Evolutionary conservation across 2,888 invertebrate genomes (phyloP).

Genomic region (Melipona bicolor): DNA sequence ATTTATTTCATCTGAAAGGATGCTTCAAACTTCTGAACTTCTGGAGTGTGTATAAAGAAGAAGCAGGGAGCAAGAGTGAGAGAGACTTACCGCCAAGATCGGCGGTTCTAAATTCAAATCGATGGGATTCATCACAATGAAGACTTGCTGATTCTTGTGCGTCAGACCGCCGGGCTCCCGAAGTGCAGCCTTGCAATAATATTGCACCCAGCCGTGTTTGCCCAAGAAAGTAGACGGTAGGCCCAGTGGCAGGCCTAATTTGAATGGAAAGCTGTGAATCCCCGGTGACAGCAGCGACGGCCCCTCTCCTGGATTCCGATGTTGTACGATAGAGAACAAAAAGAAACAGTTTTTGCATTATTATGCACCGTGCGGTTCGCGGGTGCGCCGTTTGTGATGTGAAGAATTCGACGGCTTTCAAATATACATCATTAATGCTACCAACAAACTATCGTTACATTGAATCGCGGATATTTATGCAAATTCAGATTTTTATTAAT

Average conservation of each 20-base stretch:
- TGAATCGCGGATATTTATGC: no score
- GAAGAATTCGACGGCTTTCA: constrained; percentile 17
- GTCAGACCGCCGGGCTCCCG: constrained; percentile 95
- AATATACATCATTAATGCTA: not conserved
- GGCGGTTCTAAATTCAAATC: constrained; percentile 96
- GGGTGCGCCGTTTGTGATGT: constrained; percentile 35
- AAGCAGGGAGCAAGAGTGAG: not conserved
- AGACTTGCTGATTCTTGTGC: constrained; percentile 98
- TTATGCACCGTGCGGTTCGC: constrained; percentile 41
- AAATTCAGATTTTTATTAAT: no score
- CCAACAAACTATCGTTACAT: no score
- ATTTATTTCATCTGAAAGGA: no score
- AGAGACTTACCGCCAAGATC: constrained; percentile 91
- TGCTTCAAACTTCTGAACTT: no score
- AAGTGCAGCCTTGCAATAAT: constrained; percentile 95
- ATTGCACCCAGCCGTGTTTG: constrained; percentile 97
- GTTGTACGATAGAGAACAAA: constrained; percentile 36
- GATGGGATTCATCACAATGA: constrained; percentile 98
- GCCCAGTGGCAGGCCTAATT: constrained; percentile 94
- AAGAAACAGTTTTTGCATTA: constrained; percentile 55
- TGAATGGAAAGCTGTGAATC: constrained; percentile 97
- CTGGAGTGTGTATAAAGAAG: not conserved
- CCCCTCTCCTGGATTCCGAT: constrained; percentile 88
- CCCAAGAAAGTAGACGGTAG: constrained; percentile 96
- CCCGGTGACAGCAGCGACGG: constrained; percentile 94